Conservation (phyloP, 2,797 vertebrate species). For the Pogoniulus pusillus region DNA sequence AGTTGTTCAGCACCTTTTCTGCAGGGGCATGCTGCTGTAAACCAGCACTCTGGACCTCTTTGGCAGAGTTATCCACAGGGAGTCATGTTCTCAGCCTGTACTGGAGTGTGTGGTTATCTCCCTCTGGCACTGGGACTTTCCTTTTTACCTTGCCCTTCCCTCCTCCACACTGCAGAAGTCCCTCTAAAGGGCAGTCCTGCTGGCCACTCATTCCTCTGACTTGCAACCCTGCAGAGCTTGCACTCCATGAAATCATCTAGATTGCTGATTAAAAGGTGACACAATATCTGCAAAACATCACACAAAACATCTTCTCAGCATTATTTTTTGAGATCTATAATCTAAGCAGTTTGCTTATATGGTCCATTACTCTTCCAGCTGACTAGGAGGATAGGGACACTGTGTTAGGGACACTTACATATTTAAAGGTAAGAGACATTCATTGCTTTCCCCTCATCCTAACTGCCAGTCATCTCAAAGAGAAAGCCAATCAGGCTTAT, state of each 20-base stretch:
- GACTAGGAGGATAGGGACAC: not conserved
- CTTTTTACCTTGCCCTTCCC: not conserved
- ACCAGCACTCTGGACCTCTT: not conserved
- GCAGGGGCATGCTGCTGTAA: not conserved
- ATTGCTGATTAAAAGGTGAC: not conserved
- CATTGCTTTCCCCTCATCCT: not conserved
- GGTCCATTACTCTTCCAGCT: not conserved
- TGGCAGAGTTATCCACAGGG: not conserved
- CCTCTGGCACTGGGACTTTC: accelerated
- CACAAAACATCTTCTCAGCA: not conserved
- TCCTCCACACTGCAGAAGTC: not conserved
- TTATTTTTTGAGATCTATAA: not conserved
- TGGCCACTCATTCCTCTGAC: not conserved
- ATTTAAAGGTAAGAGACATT: not conserved
- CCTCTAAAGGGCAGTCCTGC: not conserved
- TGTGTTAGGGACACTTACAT: not conserved
- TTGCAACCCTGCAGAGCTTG: not conserved
- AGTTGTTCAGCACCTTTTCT: not conserved
- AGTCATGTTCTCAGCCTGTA: not conserved
- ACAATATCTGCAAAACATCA: not conserved
- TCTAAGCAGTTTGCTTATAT: not conserved
- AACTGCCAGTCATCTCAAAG: not conserved
- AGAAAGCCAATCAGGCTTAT: not conserved
- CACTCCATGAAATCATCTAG: not conserved
- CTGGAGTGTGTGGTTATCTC: not conserved